Conservation (phyloP, 2,888 invertebrate genomes). For the Steromphala cineraria region DNA sequence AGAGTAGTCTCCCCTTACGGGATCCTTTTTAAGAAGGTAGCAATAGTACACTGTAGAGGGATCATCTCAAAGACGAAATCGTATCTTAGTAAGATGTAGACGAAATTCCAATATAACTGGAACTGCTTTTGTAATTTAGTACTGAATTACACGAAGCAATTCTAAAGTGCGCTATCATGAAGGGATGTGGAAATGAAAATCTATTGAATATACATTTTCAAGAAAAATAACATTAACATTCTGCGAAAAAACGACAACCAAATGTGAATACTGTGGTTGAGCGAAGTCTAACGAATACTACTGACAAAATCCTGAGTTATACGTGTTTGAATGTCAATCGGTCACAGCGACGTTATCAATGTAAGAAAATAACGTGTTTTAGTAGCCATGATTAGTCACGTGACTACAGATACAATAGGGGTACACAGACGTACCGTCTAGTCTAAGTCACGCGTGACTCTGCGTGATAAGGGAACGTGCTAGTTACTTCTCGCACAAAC, state of each 20-base stretch:
- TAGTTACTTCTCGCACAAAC: neutral
- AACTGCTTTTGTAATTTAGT: too few relatives aligned
- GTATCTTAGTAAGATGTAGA: too few relatives aligned
- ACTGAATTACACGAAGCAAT: neutral
- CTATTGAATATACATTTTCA: neutral
- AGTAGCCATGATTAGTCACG: neutral
- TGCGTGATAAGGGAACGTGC: too few relatives aligned
- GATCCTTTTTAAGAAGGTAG: too few relatives aligned
- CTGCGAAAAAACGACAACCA: neutral
- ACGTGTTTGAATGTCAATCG: neutral
- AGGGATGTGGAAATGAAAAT: neutral
- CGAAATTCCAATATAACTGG: too few relatives aligned
- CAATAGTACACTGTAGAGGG: too few relatives aligned
- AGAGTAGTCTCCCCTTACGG: too few relatives aligned
- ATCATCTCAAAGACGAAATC: too few relatives aligned
- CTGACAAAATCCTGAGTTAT: conserved; percentile 3
- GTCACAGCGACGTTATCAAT: neutral
- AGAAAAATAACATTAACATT: neutral
- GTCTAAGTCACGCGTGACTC: too few relatives aligned
- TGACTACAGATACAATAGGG: neutral
- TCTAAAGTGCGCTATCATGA: neutral
- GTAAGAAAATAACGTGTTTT: neutral
- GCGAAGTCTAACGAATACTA: neutral
- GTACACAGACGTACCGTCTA: too few relatives aligned
- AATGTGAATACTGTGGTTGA: neutral